Conservation (phyloP, 2,797 vertebrate species). For the Myoxocephalus aenaeus region DNA sequence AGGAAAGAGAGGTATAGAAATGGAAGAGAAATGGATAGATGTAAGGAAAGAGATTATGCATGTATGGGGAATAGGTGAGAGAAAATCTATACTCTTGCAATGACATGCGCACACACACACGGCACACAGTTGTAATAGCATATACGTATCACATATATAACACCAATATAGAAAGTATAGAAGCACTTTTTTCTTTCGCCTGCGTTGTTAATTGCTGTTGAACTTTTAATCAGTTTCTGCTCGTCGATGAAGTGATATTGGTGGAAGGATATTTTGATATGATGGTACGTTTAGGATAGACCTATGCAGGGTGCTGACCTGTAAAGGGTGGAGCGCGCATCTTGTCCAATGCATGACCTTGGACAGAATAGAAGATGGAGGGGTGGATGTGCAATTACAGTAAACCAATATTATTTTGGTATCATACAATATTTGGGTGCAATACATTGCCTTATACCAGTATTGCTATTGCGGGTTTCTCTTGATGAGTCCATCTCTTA, state of each 20-base stretch:
- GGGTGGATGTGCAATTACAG: background rate
- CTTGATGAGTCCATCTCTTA: background rate
- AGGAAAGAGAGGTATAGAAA: slow-evolving; percentile 34
- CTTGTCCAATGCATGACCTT: slow-evolving; percentile 5
- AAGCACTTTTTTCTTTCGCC: background rate
- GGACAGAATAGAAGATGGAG: background rate
- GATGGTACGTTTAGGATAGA: background rate
- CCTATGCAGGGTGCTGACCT: background rate
- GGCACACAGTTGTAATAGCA: background rate
- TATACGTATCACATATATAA: background rate
- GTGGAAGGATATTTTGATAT: background rate
- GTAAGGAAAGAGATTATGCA: slow-evolving; percentile 31
- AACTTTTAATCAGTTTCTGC: background rate
- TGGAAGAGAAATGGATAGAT: slow-evolving; percentile 36
- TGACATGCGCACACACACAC: slow-evolving; percentile 14
- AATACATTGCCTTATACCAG: background rate
- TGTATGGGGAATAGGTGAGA: slow-evolving; percentile 22
- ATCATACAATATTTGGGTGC: background rate
- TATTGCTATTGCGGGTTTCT: background rate
- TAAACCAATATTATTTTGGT: background rate
- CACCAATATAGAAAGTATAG: background rate
- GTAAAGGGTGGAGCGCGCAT: background rate
- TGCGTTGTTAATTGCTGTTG: background rate
- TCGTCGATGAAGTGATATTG: background rate
- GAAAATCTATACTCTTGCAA: slow-evolving; percentile 13